Evolutionary conservation across 2,888 invertebrate genomes (phyloP).

Genomic region (Stegana nigrithorax): DNA sequence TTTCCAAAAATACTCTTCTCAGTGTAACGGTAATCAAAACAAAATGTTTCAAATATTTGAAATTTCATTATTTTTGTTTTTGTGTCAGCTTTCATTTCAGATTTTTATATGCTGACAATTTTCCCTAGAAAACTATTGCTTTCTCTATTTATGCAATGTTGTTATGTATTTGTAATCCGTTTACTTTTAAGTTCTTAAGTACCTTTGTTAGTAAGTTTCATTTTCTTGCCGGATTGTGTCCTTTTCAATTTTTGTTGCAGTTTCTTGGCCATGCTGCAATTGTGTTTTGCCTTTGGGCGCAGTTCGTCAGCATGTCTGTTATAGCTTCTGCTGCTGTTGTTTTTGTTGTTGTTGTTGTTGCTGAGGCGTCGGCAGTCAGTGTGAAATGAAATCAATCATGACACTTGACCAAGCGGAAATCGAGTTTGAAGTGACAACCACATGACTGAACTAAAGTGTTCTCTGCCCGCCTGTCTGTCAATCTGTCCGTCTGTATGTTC

Average conservation of each 20-base stretch:
- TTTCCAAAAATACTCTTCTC: neutral
- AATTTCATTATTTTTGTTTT: too few relatives aligned
- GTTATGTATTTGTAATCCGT: neutral
- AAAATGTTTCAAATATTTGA: too few relatives aligned
- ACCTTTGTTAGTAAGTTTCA: neutral
- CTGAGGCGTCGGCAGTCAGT: slow-evolving; percentile 16
- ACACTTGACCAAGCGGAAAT: slow-evolving; percentile 53
- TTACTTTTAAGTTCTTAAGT: neutral
- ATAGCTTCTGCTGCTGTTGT: neutral
- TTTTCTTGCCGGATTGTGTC: neutral
- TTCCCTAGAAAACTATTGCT: too few relatives aligned
- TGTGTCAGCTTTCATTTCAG: too few relatives aligned
- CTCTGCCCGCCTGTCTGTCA: too few relatives aligned
- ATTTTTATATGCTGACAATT: too few relatives aligned
- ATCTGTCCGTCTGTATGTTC: too few relatives aligned
- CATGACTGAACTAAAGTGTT: too few relatives aligned
- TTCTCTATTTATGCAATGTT: too few relatives aligned
- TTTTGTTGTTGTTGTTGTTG: neutral
- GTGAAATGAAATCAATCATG: slow-evolving; percentile 50
- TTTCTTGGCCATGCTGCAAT: neutral
- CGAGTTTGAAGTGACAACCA: neutral
- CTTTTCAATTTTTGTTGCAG: neutral
- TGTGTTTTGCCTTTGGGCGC: neutral
- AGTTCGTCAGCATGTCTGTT: neutral
- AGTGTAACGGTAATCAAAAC: too few relatives aligned